Percentiles rank a stretch among this genome's conserved stretches.
These are phyloP conservation scores for Hybos culiciformis DNA, from an alignment of 2,888 invertebrate genomes.

Conservation along the genomic window DNA sequence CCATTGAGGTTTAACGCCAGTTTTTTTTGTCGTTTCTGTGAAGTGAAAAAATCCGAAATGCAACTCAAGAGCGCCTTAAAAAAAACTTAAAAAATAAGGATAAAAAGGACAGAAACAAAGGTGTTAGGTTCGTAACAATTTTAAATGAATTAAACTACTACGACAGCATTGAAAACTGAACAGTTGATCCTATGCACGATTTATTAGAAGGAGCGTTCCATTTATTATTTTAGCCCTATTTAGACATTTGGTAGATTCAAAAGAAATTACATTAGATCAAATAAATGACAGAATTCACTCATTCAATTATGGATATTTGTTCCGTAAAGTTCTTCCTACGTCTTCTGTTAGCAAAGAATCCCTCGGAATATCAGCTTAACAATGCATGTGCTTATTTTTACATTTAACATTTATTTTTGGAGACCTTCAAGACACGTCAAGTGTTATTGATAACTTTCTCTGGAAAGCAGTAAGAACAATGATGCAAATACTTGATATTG, in stretches of 20 bases:
- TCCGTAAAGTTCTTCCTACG: conserved; percentile 5
- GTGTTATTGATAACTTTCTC: not conserved
- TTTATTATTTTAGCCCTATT: conserved; percentile 7
- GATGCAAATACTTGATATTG: conserved; percentile 5
- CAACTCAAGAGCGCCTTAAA: conserved; percentile 7
- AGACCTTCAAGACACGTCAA: conserved; percentile 4
- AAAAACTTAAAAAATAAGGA: conserved; percentile 2
- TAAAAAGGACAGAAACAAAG: conserved; percentile 4
- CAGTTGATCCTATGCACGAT: conserved; percentile 12
- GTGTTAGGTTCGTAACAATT: conserved; percentile 2
- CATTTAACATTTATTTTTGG: conserved; percentile 10
- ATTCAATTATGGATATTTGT: conserved; percentile 7
- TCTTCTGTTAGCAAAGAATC: conserved; percentile 7
- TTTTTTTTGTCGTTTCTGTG: conserved; percentile 9
- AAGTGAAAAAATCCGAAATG: conserved; percentile 8
- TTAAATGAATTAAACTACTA: conserved; percentile 9
- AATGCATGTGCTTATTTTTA: conserved; percentile 7
- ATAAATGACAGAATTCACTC: conserved; percentile 10
- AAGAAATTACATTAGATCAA: conserved; percentile 5
- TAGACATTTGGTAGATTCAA: conserved; percentile 4
- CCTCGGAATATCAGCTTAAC: conserved; percentile 7
- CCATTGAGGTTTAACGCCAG: conserved; percentile 5
- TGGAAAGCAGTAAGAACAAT: conserved; percentile 3
- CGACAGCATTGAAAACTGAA: conserved; percentile 7
- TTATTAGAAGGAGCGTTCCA: conserved; percentile 10